Conservation (phyloP, 2,888 invertebrate species). For the Cephus pygmeus region DNA sequence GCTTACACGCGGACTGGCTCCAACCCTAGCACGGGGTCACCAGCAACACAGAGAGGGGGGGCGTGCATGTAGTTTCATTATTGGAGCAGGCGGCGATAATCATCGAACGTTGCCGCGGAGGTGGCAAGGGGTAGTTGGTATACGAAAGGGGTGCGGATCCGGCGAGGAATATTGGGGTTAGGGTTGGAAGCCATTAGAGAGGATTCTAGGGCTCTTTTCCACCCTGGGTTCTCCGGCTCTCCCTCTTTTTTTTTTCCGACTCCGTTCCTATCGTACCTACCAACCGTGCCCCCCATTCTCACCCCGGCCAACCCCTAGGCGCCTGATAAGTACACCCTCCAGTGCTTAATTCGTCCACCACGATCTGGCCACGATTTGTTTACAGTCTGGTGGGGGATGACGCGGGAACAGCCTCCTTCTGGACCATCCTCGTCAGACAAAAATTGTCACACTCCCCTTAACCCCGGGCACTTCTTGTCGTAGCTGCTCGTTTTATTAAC, state of each 20-base stretch:
- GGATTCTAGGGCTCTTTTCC: background rate
- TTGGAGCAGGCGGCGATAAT: slow-evolving; percentile 58
- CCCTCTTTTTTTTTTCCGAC: slow-evolving; percentile 1
- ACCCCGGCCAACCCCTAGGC: background rate
- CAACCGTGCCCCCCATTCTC: background rate
- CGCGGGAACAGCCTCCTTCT: background rate
- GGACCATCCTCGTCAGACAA: background rate
- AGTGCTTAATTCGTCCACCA: background rate
- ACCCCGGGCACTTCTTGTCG: slow-evolving; percentile 10
- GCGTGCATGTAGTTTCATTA: slow-evolving; percentile 54
- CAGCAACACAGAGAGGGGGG: slow-evolving; percentile 1
- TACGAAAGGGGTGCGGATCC: slow-evolving; percentile 37
- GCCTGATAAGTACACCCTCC: background rate
- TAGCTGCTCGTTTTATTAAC: slow-evolving; percentile 45
- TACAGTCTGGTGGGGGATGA: background rate
- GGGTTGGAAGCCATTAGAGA: slow-evolving; percentile 9
- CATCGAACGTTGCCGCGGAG: slow-evolving; percentile 44
- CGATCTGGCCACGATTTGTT: slow-evolving; percentile 8
- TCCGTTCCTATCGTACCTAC: background rate
- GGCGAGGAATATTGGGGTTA: slow-evolving; percentile 30
- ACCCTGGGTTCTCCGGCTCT: background rate
- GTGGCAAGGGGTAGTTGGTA: slow-evolving; percentile 28
- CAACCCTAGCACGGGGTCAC: slow-evolving; percentile 31
- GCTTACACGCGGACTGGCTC: slow-evolving; percentile 25
- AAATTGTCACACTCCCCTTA: slow-evolving; percentile 9